Conservation (phyloP, 2,113 vertebrate genomes). For the Garra rufa region DNA sequence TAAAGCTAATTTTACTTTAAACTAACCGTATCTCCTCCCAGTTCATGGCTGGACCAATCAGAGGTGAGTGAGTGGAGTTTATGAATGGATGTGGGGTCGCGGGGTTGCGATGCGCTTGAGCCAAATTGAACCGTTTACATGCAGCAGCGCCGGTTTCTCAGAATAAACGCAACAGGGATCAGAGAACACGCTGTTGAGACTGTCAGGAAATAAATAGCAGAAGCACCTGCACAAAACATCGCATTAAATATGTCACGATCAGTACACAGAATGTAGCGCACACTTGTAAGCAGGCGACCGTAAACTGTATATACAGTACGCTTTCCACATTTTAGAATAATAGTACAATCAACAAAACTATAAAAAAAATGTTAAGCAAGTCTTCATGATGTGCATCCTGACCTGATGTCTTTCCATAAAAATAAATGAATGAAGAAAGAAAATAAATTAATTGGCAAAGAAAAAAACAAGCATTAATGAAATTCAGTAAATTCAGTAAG, state of each 20-base stretch:
- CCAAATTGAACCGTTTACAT: constrained; percentile 41
- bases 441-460: not conserved
- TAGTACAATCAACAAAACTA: not conserved
- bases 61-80: constrained; percentile 37
- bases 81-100: constrained; percentile 9
- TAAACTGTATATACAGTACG: not conserved
- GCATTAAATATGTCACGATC: not conserved
- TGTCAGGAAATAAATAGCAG: not conserved
- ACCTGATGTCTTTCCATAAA: not conserved
- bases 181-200: not conserved
- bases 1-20: constrained; percentile 65
- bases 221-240: not conserved
- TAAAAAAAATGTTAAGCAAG: not conserved
- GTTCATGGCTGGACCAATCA: constrained; percentile 65
- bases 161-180: constrained; percentile 27
- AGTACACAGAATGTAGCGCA: not conserved
- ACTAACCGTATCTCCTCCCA: constrained; percentile 53
- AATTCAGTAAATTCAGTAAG: no score
- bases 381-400: not conserved
- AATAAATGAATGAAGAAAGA: not conserved
- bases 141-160: constrained; percentile 14
- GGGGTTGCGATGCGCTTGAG: constrained; percentile 6
- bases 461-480: not conserved
- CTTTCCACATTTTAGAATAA: not conserved
- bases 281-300: not conserved